Evolutionary conservation across 1,140 invertebrate species (phyloP).

Genomic region (Lamellibrachia luymesi): DNA sequence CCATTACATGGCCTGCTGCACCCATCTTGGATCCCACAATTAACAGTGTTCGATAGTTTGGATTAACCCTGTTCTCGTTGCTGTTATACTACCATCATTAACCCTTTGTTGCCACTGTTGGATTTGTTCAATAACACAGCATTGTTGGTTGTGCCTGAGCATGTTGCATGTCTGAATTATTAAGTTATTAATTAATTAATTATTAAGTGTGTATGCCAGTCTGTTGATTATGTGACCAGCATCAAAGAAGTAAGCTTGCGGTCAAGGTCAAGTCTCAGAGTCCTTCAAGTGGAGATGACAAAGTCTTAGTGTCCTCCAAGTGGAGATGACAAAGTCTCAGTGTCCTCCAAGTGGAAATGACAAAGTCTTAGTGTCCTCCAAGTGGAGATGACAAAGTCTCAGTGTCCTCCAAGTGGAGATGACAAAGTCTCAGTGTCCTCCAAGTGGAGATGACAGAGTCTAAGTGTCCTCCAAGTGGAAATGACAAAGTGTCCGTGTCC

Average conservation of each 20-base stretch:
- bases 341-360: not conserved
- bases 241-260: not conserved
- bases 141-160: not conserved
- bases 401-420: not conserved
- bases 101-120: not conserved
- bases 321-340: not conserved
- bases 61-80: not conserved
- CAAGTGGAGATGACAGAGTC: not conserved
- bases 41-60: not conserved
- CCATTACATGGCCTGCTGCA: not conserved
- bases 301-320: not conserved
- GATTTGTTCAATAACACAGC: not conserved
- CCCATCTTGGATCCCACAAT: not conserved
- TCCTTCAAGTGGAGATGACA: not conserved
- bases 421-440: not conserved
- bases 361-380: not conserved
- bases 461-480: not conserved
- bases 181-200: not conserved
- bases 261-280: no score
- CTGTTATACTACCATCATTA: not conserved
- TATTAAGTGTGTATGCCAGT: not conserved
- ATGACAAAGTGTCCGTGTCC: not conserved
- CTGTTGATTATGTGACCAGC: not conserved
- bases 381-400: not conserved
- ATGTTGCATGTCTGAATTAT: not conserved